phyloP scores from a whole-genome alignment of 37 sponge, comb jelly and placozoan genomes.

The Amphimedon queenslandica region DNA sequence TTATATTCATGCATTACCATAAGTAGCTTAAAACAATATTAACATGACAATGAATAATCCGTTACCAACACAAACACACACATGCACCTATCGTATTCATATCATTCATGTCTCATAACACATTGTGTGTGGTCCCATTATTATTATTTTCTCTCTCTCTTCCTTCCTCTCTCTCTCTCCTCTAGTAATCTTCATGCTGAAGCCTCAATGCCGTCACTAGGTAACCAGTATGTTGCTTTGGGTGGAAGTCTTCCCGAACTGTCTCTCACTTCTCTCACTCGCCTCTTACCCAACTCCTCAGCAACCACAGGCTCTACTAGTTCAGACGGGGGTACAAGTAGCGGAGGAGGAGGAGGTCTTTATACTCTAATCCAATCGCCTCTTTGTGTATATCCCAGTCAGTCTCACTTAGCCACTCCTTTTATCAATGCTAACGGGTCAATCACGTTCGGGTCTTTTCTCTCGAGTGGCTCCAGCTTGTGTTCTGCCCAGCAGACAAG shows the following conservation, averaged over 20 bases:
- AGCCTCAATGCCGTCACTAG: constrained; percentile 58
- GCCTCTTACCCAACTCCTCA: constrained; percentile 65
- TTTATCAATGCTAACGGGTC: constrained; percentile 46
- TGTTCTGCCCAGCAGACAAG: constrained; percentile 8
- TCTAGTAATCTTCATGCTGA: constrained; percentile 66
- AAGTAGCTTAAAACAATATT: too few relatives aligned
- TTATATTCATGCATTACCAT: too few relatives aligned
- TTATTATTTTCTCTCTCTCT: too few relatives aligned
- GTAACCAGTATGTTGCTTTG: constrained; percentile 72
- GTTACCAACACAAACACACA: too few relatives aligned
- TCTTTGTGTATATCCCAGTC: constrained; percentile 62
- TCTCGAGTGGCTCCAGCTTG: constrained; percentile 43
- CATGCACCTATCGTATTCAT: too few relatives aligned
- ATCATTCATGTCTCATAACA: not conserved
- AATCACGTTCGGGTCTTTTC: constrained; percentile 47
- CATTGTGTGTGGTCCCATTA: not conserved
- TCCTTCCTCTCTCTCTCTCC: not conserved
- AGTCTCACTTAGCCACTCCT: constrained; percentile 52
- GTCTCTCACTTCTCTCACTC: constrained; percentile 67
- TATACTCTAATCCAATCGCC: constrained; percentile 51
- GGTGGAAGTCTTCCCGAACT: constrained; percentile 85
- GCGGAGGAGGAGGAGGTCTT: not conserved
- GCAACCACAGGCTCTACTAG: constrained; percentile 15
- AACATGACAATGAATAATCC: too few relatives aligned
- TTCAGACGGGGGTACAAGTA: not conserved